Evolutionary conservation across 1,140 invertebrate species (phyloP).

Genomic region (Metopolophium dirhodum): DNA sequence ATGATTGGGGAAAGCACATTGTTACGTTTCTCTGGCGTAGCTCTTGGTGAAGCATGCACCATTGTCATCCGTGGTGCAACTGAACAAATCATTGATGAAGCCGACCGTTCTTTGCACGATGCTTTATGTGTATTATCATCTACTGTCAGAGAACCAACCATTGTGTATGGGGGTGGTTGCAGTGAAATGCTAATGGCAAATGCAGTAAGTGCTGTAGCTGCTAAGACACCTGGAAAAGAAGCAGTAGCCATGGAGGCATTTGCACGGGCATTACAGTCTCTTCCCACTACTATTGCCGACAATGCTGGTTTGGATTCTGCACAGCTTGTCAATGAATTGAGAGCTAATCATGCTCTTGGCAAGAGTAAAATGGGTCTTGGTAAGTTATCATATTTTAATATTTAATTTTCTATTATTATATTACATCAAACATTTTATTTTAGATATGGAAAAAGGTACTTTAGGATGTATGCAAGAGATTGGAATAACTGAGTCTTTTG

Average conservation of each 20-base stretch:
- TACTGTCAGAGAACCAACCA: slow-evolving; percentile 91
- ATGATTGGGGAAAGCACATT: slow-evolving; percentile 98
- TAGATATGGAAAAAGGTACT: slow-evolving; percentile 87
- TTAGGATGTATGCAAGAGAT: slow-evolving; percentile 86
- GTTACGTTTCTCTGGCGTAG: slow-evolving; percentile 93
- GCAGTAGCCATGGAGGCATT: slow-evolving; percentile 97
- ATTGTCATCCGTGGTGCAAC: slow-evolving; percentile 98
- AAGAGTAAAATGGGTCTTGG: slow-evolving; percentile 82
- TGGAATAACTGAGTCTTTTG: slow-evolving; percentile 96
- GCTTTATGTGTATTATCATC: slow-evolving; percentile 96
- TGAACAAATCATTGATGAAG: slow-evolving; percentile 98
- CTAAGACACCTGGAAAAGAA: slow-evolving; percentile 95
- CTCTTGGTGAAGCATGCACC: slow-evolving; percentile 95
- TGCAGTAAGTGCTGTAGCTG: slow-evolving; percentile 83
- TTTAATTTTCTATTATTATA: neutral
- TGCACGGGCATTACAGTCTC: slow-evolving; percentile 82
- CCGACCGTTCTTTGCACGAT: slow-evolving; percentile 97
- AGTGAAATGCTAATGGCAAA: slow-evolving; percentile 97
- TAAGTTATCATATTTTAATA: slow-evolving; percentile 62
- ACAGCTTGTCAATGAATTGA: slow-evolving; percentile 87
- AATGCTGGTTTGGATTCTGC: slow-evolving; percentile 99
- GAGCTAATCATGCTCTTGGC: slow-evolving; percentile 86
- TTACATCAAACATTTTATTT: slow-evolving; percentile 58
- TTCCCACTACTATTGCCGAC: slow-evolving; percentile 96
- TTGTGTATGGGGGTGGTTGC: slow-evolving; percentile 91